Evolutionary conservation across 2,888 invertebrate genomes (phyloP), one percentile per base, ranked within the genome.

Genomic region (Caenorhabditis sp.): DNA sequence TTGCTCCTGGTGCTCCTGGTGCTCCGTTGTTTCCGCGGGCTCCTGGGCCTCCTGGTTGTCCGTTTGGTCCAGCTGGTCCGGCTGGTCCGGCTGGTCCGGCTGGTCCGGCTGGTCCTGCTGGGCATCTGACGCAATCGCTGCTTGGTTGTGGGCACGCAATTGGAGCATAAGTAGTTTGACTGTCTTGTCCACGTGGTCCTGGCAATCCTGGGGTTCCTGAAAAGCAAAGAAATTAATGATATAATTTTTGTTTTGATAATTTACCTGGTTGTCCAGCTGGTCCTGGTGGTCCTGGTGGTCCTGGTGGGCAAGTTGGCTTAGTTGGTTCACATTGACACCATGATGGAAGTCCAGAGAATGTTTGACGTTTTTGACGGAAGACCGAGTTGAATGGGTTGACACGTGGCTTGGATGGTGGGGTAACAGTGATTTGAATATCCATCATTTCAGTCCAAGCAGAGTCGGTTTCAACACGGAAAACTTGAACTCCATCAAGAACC

Each of bases 391-490:
- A 82, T 69, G 82, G 82, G 62, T 80, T 80, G 60, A 66, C 65
- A 67, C 71, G 69, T 60, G 86, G 86, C 72, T 82, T 81, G 59
- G 80, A 69, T 50, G 87, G 86, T 27, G 86, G 85, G 8, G 85
- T 78, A 59, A 87, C 87, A 49, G 77, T 67, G 70, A 86, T 75
- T 67, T 86, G 86, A 62, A 86, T 76, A 65, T 85, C 83, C 84
- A 86, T 85, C 79, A 86, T 80, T 67, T 84, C 80, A 60, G 79
- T 80, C 85, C 85, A 85, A 50, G 84, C 85, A 31, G 83, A 76
- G 68, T 85, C 85, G 25, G 85, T 85, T 71, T 86, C 86, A 43
- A 83, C 84, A 63, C 85, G 86, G 78, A 86, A 86, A 65, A 82
- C 81, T 63, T 71, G 74, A 64, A 85, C 85, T 60, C 83, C 82